These are phyloP conservation scores for Peribatodes rhomboidaria DNA, from an alignment of 2,888 invertebrate species.

Conservation along the genomic window DNA sequence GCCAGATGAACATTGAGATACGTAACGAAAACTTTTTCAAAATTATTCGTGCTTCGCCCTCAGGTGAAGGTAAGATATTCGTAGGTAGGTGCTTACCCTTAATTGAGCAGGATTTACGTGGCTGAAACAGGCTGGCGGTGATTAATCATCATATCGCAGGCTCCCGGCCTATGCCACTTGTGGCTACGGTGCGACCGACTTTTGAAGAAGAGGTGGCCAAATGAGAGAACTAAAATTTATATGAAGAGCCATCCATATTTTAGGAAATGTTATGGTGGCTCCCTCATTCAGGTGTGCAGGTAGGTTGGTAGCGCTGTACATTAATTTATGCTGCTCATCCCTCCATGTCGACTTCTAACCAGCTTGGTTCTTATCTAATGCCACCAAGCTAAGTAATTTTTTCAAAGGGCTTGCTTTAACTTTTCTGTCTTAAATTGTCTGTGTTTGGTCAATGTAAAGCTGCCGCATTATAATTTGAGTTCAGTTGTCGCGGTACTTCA, in stretches of 20 bases:
- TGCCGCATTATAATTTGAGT: no score
- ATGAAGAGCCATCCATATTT: background rate
- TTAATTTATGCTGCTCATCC: conserved; percentile 35
- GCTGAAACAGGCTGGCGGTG: conserved; percentile 1
- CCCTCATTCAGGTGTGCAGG: background rate
- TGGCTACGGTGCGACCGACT: background rate
- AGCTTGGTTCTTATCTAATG: conserved; percentile 23
- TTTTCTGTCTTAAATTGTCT: background rate
- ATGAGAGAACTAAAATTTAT: background rate
- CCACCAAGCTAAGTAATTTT: conserved; percentile 18
- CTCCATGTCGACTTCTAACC: conserved; percentile 18
- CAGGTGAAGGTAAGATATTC: background rate
- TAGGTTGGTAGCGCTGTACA: conserved; percentile 1
- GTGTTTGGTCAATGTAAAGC: background rate
- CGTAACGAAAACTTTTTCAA: no score
- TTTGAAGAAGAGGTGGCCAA: background rate
- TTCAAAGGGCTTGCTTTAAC: background rate
- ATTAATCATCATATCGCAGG: conserved; percentile 26
- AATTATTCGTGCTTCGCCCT: background rate
- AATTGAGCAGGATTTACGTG: conserved; percentile 15
- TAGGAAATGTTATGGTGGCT: background rate
- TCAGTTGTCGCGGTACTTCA: no score
- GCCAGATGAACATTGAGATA: no score
- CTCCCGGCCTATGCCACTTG: conserved; percentile 16
- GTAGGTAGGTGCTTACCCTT: conserved; percentile 10